phyloP scores from a whole-genome alignment of 2,113 vertebrate species.

The Brachyhypopomus occidentalis region DNA sequence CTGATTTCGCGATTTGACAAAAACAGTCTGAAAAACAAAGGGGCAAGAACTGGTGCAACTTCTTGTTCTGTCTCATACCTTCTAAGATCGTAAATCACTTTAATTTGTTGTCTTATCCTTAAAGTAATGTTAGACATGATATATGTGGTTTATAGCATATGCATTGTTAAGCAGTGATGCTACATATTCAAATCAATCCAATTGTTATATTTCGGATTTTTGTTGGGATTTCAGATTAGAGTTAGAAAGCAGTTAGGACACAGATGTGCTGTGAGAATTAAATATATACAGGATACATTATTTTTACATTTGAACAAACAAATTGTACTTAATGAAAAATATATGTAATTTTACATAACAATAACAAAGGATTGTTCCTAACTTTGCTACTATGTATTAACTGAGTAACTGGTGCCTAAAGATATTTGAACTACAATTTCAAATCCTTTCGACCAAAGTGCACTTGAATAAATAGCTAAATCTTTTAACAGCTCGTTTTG shows the following conservation, averaged over 20 bases:
- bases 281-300: background rate
- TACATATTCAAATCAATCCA: slow-evolving; percentile 62
- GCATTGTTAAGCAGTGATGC: slow-evolving; percentile 71
- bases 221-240: slow-evolving; percentile 36
- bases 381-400: background rate
- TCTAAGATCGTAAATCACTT: slow-evolving; percentile 88
- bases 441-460: too few species aligned
- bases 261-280: background rate
- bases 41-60: slow-evolving; percentile 72
- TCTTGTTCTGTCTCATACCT: slow-evolving; percentile 78
- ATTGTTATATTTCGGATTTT: slow-evolving; percentile 53
- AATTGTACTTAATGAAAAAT: background rate
- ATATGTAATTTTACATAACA: background rate
- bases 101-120: slow-evolving; percentile 85
- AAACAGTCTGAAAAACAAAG: slow-evolving; percentile 68
- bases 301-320: background rate
- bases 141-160: slow-evolving; percentile 82
- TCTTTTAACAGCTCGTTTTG: too few species aligned
- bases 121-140: slow-evolving; percentile 78
- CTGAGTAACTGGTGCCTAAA: background rate
- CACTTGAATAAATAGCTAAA: too few species aligned
- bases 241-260: background rate
- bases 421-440: too few species aligned
- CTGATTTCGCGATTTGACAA: slow-evolving; percentile 71
- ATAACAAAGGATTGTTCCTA: background rate